phyloP scores from a whole-genome alignment of 2,113 vertebrate genomes.

The Oryzias celebensis region DNA sequence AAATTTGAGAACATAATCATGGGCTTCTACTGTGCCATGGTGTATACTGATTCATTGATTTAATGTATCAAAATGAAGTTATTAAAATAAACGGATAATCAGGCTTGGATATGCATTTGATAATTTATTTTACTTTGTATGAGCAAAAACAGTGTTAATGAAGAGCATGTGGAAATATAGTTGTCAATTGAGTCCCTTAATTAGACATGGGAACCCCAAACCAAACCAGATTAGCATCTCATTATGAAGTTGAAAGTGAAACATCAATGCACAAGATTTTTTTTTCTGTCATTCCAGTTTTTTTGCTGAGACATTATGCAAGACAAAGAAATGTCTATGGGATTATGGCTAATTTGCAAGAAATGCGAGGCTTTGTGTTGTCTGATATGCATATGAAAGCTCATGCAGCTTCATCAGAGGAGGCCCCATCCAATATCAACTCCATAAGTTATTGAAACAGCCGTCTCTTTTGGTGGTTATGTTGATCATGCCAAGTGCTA shows the following conservation, averaged over 20 bases:
- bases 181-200: constrained; percentile 48
- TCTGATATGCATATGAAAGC: constrained; percentile 22
- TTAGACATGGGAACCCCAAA: constrained; percentile 41
- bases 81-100: background rate
- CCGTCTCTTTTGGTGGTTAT: constrained; percentile 6
- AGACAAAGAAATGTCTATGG: constrained; percentile 7
- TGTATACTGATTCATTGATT: too few relatives aligned
- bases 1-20: too few relatives aligned
- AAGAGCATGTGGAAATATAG: constrained; percentile 46
- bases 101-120: constrained; percentile 29
- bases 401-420: background rate
- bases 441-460: constrained; percentile 5
- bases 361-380: constrained; percentile 18
- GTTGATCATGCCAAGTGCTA: background rate
- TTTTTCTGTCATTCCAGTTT: constrained; percentile 2
- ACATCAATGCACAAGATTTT: constrained; percentile 35
- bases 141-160: constrained; percentile 50
- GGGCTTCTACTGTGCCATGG: too few relatives aligned
- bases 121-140: constrained; percentile 44
- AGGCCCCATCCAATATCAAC: background rate
- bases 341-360: constrained; percentile 19
- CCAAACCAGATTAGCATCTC: constrained; percentile 55
- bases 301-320: constrained; percentile 9
- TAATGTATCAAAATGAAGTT: too few relatives aligned
- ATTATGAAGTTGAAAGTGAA: constrained; percentile 41